Base-by-base conservation (phyloP, 2,113 vertebrate species). In the Nematolebias whitei region DNA sequence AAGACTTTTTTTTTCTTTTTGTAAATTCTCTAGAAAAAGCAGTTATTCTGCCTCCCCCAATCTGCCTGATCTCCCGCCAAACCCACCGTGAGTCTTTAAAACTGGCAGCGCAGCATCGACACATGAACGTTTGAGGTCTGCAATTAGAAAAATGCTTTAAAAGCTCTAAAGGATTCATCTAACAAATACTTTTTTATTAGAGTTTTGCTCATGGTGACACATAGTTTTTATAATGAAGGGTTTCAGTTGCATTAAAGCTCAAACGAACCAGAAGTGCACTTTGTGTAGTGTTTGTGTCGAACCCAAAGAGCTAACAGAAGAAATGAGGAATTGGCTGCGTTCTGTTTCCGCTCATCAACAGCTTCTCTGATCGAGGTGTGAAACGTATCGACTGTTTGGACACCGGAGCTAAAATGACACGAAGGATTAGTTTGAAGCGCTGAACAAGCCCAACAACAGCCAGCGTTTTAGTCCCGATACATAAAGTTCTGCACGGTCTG, bases 291-390 rank as follows among this genome's bases (percentile, higher is more conserved):
- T 41, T 12, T 41, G 39, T 41, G n/a, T n/a, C n/a, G n/a, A n/a
- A n/a, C n/a, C n/a, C 20, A 10, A 16, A 18, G n/a, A 26, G 1
- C 2, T 11, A 18, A n/a, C 11, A 22, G 47, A 14, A 45, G 24
- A 81, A 85, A 80, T 69, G 62, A 80, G 63, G 69, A 76, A 74
- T 44, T 53, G 74, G 51, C 79, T 38, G 9, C 2, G 4, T 0
- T 24, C 1, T 18, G 32, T 68, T 35, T 63, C 35, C 14, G 22
- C 40, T 55, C 32, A 35, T 63, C 23, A 55, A 72, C 45, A 59
- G 2, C 41, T 52, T 38, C 38, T 63, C 26, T 41, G 5, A 50
- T 16, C 15, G 63, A 63, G 22, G 56, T 12, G 35, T 72, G 63
- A 32, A 58, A 59, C 1, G 23, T 1, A 12, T 56, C 38, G 38